A percentile compares a stretch with the other conserved stretches of the same genome.
phyloP scores from a whole-genome alignment of 2,888 invertebrate genomes.

The Coleophora flavipennella region DNA sequence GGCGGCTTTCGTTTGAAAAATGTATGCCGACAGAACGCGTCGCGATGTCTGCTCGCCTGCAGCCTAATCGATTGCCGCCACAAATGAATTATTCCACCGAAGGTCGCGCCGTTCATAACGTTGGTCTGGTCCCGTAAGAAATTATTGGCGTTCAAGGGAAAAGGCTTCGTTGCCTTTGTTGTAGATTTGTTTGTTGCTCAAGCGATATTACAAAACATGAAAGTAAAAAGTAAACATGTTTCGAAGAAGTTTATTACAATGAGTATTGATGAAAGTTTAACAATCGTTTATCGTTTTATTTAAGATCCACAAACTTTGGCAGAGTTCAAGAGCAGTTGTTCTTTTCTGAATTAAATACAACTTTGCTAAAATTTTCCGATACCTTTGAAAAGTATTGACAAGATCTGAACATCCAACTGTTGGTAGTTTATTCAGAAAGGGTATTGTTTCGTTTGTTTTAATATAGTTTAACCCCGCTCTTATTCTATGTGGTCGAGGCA shows the following conservation, averaged over 20 bases:
- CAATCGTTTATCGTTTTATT: too few relatives aligned
- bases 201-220: too few relatives aligned
- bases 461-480: constrained; percentile 27
- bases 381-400: too few relatives aligned
- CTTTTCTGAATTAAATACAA: too few relatives aligned
- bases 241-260: too few relatives aligned
- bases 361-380: too few relatives aligned
- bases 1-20: too few relatives aligned
- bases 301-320: too few relatives aligned
- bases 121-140: constrained; percentile 19
- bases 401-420: neutral
- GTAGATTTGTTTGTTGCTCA: constrained; percentile 9
- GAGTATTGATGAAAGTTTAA: too few relatives aligned
- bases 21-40: constrained; percentile 18
- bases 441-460: constrained; percentile 17
- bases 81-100: constrained; percentile 40
- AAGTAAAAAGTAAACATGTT: too few relatives aligned
- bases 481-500: constrained; percentile 25
- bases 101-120: constrained; percentile 29
- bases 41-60: constrained; percentile 32
- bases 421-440: constrained; percentile 18
- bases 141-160: constrained; percentile 27
- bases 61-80: constrained; percentile 34
- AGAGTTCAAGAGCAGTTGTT: too few relatives aligned
- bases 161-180: constrained; percentile 18